Base-by-base conservation (phyloP, 2,113 vertebrate genomes). In the Gavia stellata region DNA sequence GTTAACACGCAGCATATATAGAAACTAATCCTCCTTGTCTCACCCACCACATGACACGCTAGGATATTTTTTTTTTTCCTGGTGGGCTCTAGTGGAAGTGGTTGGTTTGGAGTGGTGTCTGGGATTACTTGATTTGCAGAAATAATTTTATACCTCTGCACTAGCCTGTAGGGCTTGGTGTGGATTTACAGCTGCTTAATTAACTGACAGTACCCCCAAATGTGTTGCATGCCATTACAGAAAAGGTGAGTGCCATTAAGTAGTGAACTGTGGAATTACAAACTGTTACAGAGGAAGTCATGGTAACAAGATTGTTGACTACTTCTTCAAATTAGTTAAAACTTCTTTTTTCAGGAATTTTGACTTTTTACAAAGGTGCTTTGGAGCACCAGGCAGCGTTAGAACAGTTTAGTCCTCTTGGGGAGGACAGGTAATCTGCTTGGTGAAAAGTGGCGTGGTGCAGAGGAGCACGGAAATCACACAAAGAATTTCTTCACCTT, bases 371-470 rank as follows among this genome's bases (percentile, higher is more conserved):
- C 7, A 34, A 53, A 50, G 78, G 17, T 77, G 10, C 14, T 83
- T 81, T 1, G 3, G 12, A 65, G 53, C 16, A 8, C 33, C 2
- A 7, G 40, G 8, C 17, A 36, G 34, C 2, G 0, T 45, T 61
- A 31, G 31, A 68, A 16, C 31, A 24, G 38, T 40, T 58, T 29
- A 58, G 55, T n/a, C 17, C 13, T 66, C 17, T 45, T 65, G 66
- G 31, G 36, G 15, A 88, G 58, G 40, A 23, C 5, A 56, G 53
- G 14, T 88, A 14, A 79, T 72, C 31, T 70, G 42, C 79, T 29
- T 33, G 47, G 52, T 47, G 44, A 67, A 38, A 62, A 80, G 72
- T 47, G 66, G 17, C 44, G 49, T 33, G 23, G 12, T 73, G 36
- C 28, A 63, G 61, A 53, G 73, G 17, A 90, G 52, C 70, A 17